A percentile compares a stretch with the other conserved stretches of the same genome.
These are phyloP conservation scores for Amia ocellicauda DNA, from an alignment of 2,113 vertebrate genomes.

Conservation along the genomic window DNA sequence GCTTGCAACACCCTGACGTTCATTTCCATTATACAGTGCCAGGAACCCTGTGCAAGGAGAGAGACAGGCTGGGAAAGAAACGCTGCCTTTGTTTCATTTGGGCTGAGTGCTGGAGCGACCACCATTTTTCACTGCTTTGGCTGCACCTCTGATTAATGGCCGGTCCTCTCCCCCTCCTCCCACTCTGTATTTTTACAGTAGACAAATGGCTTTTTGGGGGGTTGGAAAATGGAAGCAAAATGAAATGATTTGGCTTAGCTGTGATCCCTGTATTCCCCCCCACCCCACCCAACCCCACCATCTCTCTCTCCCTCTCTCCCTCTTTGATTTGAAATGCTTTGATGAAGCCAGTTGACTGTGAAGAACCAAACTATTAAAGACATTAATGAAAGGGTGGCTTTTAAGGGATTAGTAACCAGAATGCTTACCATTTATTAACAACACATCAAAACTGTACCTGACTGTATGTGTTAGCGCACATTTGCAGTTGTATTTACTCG, in stretches of 20 bases:
- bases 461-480: too few relatives aligned
- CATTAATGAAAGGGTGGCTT: too few relatives aligned
- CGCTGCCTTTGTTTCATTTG: not conserved
- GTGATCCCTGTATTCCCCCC: not conserved
- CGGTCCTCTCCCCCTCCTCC: not conserved
- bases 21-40: not conserved
- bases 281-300: not conserved
- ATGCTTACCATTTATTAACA: too few relatives aligned
- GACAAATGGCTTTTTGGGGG: constrained; percentile 5
- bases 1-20: not conserved
- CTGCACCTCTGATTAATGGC: constrained; percentile 1
- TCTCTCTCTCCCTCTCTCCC: not conserved
- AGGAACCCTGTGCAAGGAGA: not conserved
- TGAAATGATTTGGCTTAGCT: constrained; percentile 2
- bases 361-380: too few relatives aligned
- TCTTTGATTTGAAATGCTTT: too few relatives aligned
- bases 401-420: too few relatives aligned
- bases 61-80: not conserved
- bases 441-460: too few relatives aligned
- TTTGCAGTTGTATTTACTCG: too few relatives aligned
- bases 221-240: constrained; percentile 3
- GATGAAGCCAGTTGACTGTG: too few relatives aligned
- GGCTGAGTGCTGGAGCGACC: not conserved
- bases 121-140: constrained; percentile 14
- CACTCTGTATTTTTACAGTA: not conserved